A percentile compares a stretch with the other conserved stretches of the same genome.
Evolutionary conservation across 2,888 invertebrate genomes (phyloP).

Genomic region (Platycheirus rosarum): DNA sequence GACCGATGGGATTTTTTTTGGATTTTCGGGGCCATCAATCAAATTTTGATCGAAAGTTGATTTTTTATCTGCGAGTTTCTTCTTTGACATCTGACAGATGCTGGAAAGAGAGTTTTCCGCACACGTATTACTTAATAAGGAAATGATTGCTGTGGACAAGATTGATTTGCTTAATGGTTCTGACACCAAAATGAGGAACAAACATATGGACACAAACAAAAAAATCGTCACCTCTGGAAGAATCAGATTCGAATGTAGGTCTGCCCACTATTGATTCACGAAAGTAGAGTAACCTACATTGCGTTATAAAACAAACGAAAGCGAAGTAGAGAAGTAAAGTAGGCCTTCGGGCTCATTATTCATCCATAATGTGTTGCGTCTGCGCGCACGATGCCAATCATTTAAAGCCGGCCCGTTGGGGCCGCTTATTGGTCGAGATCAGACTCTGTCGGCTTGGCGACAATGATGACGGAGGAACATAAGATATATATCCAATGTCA

Average conservation of each 20-base stretch:
- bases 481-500: slow-evolving; percentile 46
- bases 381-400: slow-evolving; percentile 65
- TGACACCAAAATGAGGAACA: background rate
- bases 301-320: slow-evolving; percentile 52
- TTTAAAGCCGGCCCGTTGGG: slow-evolving; percentile 19
- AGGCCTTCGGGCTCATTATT: slow-evolving; percentile 52
- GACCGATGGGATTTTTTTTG: background rate
- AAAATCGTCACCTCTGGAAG: slow-evolving; percentile 14
- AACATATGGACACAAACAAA: background rate
- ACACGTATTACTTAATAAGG: slow-evolving; percentile 19
- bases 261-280: slow-evolving; percentile 17
- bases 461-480: slow-evolving; percentile 14
- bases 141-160: background rate
- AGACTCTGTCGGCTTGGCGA: slow-evolving; percentile 1
- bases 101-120: background rate
- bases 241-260: background rate
- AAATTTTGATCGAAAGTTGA: slow-evolving; percentile 14
- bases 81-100: background rate
- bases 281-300: slow-evolving; percentile 56
- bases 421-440: background rate
- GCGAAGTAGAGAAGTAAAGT: slow-evolving; percentile 43
- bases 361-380: slow-evolving; percentile 56
- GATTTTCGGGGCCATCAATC: slow-evolving; percentile 9
- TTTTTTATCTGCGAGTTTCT: background rate
- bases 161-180: slow-evolving; percentile 10